Percentiles rank a stretch among this genome's conserved stretches.
These are phyloP conservation scores for Heterodera schachtii DNA, from an alignment of 1,140 invertebrate genomes.

Conservation along the genomic window DNA sequence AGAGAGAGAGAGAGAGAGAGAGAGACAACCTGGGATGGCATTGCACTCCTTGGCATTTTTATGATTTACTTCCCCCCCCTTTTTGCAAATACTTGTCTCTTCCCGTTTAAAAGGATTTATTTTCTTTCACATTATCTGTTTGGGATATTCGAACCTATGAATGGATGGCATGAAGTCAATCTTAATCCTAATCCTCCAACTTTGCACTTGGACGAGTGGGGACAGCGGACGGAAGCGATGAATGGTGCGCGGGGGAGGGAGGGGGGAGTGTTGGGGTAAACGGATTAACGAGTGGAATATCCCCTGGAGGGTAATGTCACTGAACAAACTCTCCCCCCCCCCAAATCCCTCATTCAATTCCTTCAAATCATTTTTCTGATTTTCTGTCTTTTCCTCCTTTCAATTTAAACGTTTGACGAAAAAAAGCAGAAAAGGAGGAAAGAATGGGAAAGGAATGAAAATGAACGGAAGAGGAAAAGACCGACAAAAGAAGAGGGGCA, in stretches of 20 bases:
- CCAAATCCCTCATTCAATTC: not conserved
- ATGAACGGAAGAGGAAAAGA: not conserved
- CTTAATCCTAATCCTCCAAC: not conserved
- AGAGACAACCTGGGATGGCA: not conserved
- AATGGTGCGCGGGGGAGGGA: no score
- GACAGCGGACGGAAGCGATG: no score
- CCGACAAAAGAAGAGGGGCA: not conserved
- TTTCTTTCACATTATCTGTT: no score
- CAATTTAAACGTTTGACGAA: not conserved
- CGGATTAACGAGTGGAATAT: not conserved
- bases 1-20: no score
- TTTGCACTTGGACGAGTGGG: not conserved
- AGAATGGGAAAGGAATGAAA: not conserved
- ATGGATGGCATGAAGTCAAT: not conserved
- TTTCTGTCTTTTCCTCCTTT: not conserved
- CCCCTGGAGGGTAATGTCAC: not conserved
- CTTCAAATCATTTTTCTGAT: not conserved
- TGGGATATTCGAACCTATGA: not conserved
- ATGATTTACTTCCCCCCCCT: not conserved
- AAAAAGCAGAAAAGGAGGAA: not conserved
- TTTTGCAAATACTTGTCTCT: not conserved
- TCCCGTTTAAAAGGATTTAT: no score
- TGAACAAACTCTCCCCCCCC: not conserved
- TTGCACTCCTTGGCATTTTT: not conserved
- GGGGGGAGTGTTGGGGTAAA: not conserved